Evolutionary conservation across 2,113 vertebrate genomes (phyloP).

Genomic region (Rhinopomastus cyanomelas): DNA sequence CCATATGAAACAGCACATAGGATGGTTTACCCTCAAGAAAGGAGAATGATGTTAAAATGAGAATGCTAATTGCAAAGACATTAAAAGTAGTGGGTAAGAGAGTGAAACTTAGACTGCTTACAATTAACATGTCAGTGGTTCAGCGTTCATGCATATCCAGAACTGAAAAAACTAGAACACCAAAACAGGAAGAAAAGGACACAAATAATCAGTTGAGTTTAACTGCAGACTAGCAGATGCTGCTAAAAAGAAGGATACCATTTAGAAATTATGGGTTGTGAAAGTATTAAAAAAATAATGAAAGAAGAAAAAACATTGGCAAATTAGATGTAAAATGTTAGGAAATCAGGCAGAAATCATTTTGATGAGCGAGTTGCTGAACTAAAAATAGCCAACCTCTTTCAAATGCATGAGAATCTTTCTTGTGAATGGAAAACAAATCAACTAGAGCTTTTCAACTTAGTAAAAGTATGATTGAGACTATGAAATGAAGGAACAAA

Average conservation of each 20-base stretch:
- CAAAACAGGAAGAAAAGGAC: not conserved
- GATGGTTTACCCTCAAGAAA: not conserved
- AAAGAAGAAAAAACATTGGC: not conserved
- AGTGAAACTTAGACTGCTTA: not conserved
- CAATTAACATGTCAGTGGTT: not conserved
- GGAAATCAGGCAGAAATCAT: not conserved
- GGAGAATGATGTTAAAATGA: not conserved
- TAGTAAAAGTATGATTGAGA: not conserved
- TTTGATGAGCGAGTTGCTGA: not conserved
- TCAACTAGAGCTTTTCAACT: not conserved
- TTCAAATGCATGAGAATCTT: not conserved
- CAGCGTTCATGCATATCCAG: not conserved
- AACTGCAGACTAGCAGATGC: not conserved
- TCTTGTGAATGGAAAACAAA: not conserved
- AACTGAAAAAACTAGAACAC: not conserved
- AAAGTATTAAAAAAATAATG: not conserved
- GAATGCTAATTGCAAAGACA: not conserved
- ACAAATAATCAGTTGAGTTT: not conserved
- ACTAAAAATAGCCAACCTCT: not conserved
- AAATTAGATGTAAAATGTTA: not conserved
- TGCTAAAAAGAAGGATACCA: not conserved
- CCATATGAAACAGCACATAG: not conserved
- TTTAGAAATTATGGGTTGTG: not conserved
- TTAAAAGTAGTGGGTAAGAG: not conserved
- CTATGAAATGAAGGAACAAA: not conserved